Evolutionary conservation across 2,113 vertebrate species (phyloP).

Genomic region (Carlito syrichta): DNA sequence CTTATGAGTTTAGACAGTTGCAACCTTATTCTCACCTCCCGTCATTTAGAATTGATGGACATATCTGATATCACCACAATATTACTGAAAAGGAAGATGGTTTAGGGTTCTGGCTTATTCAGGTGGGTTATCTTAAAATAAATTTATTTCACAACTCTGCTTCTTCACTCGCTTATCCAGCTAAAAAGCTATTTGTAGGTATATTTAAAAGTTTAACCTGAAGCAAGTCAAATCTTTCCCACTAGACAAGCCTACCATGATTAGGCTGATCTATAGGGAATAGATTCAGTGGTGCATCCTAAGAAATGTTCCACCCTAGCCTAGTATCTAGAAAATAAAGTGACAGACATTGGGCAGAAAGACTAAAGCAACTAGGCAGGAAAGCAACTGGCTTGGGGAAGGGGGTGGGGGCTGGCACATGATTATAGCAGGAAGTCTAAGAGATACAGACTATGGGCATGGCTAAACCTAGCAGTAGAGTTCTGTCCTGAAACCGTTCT

Average conservation of each 20-base stretch:
- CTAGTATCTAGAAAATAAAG: neutral
- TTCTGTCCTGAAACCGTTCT: neutral
- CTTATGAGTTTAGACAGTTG: neutral
- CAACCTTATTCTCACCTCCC: neutral
- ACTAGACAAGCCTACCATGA: neutral
- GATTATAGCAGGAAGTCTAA: accelerated
- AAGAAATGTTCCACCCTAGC: neutral
- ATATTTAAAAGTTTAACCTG: neutral
- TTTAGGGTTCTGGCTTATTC: neutral
- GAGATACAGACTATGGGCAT: neutral
- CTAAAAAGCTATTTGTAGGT: neutral
- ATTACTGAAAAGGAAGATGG: neutral
- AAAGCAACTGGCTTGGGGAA: neutral
- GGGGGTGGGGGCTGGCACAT: no score
- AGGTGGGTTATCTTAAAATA: neutral
- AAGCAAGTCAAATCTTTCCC: neutral
- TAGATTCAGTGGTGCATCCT: neutral
- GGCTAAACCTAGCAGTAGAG: no score
- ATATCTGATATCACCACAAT: neutral
- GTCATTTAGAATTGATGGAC: neutral
- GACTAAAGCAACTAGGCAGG: neutral
- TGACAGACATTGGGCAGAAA: neutral
- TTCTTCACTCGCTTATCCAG: neutral
- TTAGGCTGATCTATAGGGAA: neutral
- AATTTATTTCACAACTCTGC: slow-evolving; percentile 10